phyloP scores from a whole-genome alignment of 2,113 vertebrate species.

The Perca fluviatilis region DNA sequence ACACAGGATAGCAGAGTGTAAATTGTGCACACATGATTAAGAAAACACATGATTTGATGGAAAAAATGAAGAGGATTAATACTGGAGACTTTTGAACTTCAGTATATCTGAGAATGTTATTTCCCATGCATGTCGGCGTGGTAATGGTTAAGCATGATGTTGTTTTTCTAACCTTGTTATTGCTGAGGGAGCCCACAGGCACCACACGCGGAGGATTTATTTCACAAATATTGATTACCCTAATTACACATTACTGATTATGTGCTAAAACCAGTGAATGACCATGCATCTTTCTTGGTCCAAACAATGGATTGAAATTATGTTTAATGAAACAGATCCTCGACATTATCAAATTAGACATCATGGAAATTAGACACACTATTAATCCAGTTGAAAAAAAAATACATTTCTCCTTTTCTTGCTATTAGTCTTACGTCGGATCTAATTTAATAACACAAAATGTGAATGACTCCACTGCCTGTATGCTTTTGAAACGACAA shows the following conservation, averaged over 20 bases:
- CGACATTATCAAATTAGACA: slow-evolving; percentile 53
- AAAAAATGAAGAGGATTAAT: slow-evolving; percentile 46
- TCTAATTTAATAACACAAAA: slow-evolving; percentile 21
- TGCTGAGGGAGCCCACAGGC: slow-evolving; percentile 28
- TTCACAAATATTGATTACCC: slow-evolving; percentile 70
- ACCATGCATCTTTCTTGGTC: slow-evolving; percentile 47
- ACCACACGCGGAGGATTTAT: slow-evolving; percentile 47
- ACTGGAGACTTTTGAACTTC: slow-evolving; percentile 17
- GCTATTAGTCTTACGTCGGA: background rate
- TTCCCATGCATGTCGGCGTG: slow-evolving; percentile 6
- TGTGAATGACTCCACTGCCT: background rate
- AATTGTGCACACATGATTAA: slow-evolving; percentile 40
- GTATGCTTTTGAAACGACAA: background rate
- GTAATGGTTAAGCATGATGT: slow-evolving; percentile 39
- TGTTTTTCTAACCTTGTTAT: slow-evolving; percentile 53
- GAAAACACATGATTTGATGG: slow-evolving; percentile 34
- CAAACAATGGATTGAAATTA: slow-evolving; percentile 53
- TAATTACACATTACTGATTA: slow-evolving; percentile 71
- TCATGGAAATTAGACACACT: slow-evolving; percentile 40
- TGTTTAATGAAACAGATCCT: slow-evolving; percentile 37
- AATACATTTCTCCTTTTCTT: background rate
- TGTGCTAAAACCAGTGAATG: slow-evolving; percentile 53
- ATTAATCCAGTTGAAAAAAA: slow-evolving; percentile 27
- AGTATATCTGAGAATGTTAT: slow-evolving; percentile 21
- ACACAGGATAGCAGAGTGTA: background rate